These are phyloP conservation scores for Mizuhopecten yessoensis DNA, from an alignment of 1,140 invertebrate genomes.

Conservation along the genomic window DNA sequence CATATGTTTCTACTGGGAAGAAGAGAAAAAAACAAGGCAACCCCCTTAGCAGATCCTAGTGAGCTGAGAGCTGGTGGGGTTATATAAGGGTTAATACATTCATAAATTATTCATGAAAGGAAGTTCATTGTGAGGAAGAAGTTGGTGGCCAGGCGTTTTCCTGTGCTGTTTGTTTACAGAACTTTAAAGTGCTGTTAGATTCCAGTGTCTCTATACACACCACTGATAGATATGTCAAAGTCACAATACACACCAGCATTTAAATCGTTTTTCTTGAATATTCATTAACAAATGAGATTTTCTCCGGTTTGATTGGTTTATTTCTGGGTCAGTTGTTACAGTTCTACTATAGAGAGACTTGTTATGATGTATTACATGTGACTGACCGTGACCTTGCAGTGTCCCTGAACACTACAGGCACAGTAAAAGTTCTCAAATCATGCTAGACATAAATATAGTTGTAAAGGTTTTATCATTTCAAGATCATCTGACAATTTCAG, in stretches of 20 bases:
- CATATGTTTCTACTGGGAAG: too few relatives aligned
- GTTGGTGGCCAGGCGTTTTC: neutral
- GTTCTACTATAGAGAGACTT: neutral
- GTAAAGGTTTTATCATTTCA: too few relatives aligned
- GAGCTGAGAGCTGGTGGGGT: neutral
- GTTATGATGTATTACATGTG: neutral
- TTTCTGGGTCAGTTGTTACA: neutral
- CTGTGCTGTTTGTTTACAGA: neutral
- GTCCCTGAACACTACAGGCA: neutral
- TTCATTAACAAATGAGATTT: neutral
- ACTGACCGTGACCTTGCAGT: neutral
- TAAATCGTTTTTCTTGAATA: neutral
- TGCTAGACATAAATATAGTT: too few relatives aligned
- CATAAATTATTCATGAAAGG: conserved; percentile 3
- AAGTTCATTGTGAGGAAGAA: neutral
- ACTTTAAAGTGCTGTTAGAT: neutral
- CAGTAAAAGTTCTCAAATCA: neutral
- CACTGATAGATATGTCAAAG: neutral
- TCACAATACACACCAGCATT: neutral
- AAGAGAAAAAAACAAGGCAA: too few relatives aligned
- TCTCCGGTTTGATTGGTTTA: neutral
- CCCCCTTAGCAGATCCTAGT: too few relatives aligned
- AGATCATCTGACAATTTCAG: too few relatives aligned
- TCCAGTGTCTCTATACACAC: neutral
- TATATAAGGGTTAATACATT: conserved; percentile 22